Percentiles rank a stretch among this genome's conserved stretches.
Evolutionary conservation across 2,888 invertebrate genomes (phyloP).

Genomic region (Amphipyra berbera): DNA sequence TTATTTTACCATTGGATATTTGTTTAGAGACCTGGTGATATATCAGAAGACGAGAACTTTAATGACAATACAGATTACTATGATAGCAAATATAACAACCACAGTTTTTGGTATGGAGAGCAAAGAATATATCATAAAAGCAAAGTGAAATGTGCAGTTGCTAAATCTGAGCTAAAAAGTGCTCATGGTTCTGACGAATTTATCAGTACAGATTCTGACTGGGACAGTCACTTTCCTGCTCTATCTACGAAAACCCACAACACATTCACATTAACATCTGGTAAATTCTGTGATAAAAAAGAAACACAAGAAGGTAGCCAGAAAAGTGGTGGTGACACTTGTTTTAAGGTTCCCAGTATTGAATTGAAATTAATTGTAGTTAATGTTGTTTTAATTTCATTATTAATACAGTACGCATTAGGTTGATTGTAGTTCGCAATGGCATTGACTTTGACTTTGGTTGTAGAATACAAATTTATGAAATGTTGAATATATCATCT

Average conservation of each 20-base stretch:
- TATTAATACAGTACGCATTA: slow-evolving; percentile 2
- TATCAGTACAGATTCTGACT: slow-evolving; percentile 82
- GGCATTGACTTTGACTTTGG: not conserved
- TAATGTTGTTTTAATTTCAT: slow-evolving; percentile 18
- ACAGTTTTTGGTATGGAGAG: slow-evolving; percentile 80
- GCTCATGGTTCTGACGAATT: slow-evolving; percentile 79
- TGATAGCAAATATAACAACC: slow-evolving; percentile 66
- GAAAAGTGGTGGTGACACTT: slow-evolving; percentile 84
- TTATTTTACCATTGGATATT: slow-evolving; percentile 43
- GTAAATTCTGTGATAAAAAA: slow-evolving; percentile 79
- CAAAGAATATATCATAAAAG: slow-evolving; percentile 83
- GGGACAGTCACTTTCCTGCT: slow-evolving; percentile 85
- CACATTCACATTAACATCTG: slow-evolving; percentile 82
- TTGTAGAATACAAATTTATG: not conserved
- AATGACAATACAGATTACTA: slow-evolving; percentile 71
- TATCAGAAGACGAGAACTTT: slow-evolving; percentile 81
- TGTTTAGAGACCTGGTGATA: slow-evolving; percentile 78
- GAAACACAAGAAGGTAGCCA: slow-evolving; percentile 75
- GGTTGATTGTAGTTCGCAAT: slow-evolving; percentile 20
- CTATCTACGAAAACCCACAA: slow-evolving; percentile 83
- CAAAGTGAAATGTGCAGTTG: slow-evolving; percentile 68
- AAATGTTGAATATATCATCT: not conserved
- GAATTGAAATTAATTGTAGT: slow-evolving; percentile 39
- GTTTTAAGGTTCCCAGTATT: slow-evolving; percentile 73
- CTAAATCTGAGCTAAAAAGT: slow-evolving; percentile 70